Percentiles rank a stretch among this genome's conserved stretches.
phyloP scores from a whole-genome alignment of 2,888 invertebrate species.

The Plebejus argus region DNA sequence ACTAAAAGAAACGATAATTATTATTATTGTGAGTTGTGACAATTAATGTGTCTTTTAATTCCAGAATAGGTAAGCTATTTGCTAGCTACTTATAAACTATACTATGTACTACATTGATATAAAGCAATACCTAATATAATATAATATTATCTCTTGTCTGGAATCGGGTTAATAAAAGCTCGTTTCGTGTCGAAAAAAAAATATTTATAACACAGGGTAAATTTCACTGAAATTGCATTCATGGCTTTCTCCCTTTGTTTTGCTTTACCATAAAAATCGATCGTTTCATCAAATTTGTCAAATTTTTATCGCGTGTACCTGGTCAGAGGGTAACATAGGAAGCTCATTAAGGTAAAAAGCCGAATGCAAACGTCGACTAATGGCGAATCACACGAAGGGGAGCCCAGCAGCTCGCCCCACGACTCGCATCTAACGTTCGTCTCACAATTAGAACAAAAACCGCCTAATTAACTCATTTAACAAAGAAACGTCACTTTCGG shows the following conservation, averaged over 20 bases:
- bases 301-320: conserved; percentile 68
- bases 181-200: too few species aligned
- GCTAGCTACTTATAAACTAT: neutral
- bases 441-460: conserved; percentile 31
- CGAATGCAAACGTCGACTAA: conserved; percentile 79
- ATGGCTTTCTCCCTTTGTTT: neutral
- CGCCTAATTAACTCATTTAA: conserved; percentile 29
- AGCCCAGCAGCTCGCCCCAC: conserved; percentile 51
- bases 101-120: too few species aligned
- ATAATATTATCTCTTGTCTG: neutral
- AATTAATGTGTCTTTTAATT: neutral
- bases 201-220: neutral
- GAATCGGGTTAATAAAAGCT: neutral
- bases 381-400: conserved; percentile 81
- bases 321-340: conserved; percentile 60
- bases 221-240: conserved; percentile 8
- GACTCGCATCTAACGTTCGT: conserved; percentile 30
- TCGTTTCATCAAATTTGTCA: conserved; percentile 27
- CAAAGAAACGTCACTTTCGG: conserved; percentile 11
- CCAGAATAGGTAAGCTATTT: neutral
- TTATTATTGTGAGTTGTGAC: neutral
- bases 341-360: conserved; percentile 81
- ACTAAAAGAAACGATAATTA: neutral
- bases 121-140: too few species aligned
- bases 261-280: conserved; percentile 16